Base-by-base conservation (phyloP, 1,140 invertebrate species). In the Drosophila auraria region DNA sequence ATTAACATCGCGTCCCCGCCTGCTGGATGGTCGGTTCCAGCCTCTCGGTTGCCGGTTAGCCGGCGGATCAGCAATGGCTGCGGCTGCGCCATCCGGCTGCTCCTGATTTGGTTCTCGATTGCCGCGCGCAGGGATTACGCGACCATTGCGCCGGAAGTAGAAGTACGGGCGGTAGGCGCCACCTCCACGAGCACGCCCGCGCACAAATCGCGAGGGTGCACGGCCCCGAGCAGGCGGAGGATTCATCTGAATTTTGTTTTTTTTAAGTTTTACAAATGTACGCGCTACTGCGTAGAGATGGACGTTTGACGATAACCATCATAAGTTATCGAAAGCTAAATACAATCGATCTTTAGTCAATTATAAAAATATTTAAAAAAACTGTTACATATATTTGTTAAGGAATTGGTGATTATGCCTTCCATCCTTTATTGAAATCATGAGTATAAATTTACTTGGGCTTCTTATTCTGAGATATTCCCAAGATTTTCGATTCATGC, bases 71-170 rank as follows among this genome's bases (percentile, higher is more conserved):
- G 9, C 38, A 6, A 14, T 25, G 1, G 23, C 11, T 14, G 11
- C 50, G 5, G 14, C 75, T 12, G 27, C 44, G 14, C 38, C 25
- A 5, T 15, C 45, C 0, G 56, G 27, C 12, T 7, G 40, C 23
- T 47, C 61, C 27, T 20, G 36, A 12, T 60, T 60, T 2, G 44
- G 64, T 50, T 50, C 54, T 0, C 64, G 63, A 47, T 80, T 79
- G 3, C 86, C 81, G 4, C 75, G 73, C 5, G 83, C 89, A 0
- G 91, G 91, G 42, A 91, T 91, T 2, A 89, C 92, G 3, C 83
- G 87, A 1, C 91, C 86, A 36, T 91, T 87, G 2, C 91, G 82
- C 2, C 89, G 91, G 59, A 92, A 92, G 38, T 90, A 92, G 27
- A 90, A 92, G 44, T 87, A 91, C 0, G 91, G 91, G 3, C 91